Conservation (phyloP, 2,113 vertebrate species). For the Aplodontia rufa region DNA sequence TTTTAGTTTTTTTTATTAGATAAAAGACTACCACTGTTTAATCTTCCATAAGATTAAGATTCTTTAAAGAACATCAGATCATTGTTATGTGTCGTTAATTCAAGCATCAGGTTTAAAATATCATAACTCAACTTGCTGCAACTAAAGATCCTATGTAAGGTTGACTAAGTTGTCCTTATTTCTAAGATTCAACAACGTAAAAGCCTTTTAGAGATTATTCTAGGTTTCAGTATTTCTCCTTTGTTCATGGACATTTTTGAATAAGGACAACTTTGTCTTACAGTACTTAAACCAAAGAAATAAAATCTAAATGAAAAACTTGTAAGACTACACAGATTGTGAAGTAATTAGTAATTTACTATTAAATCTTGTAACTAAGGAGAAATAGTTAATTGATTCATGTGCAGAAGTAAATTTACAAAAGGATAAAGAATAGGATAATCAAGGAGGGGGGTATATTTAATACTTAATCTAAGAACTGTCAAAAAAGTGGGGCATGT, state of each 20-base stretch:
- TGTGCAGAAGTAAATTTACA: neutral
- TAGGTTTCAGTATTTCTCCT: conserved; percentile 1
- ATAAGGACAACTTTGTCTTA: neutral
- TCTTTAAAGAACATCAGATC: conserved; percentile 24
- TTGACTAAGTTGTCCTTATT: neutral
- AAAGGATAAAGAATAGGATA: conserved; percentile 16
- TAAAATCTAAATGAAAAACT: conserved; percentile 50
- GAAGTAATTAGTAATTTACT: neutral
- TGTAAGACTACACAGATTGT: neutral
- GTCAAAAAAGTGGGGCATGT: neutral
- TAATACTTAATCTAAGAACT: conserved; percentile 29
- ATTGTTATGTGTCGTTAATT: conserved; percentile 13
- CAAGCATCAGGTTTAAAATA: conserved; percentile 50
- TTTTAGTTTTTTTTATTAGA: neutral
- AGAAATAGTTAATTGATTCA: conserved; percentile 25
- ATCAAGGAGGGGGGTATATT: neutral
- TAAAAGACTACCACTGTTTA: neutral
- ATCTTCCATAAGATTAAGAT: conserved; percentile 19
- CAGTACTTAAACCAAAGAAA: neutral
- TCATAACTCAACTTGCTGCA: conserved; percentile 37
- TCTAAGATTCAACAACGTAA: conserved; percentile 13
- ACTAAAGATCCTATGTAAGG: neutral
- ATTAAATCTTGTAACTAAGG: conserved; percentile 20
- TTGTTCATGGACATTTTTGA: neutral
- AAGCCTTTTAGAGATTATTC: neutral